Conservation (phyloP, 2,797 vertebrate genomes). For the Sebastes elongatus region DNA sequence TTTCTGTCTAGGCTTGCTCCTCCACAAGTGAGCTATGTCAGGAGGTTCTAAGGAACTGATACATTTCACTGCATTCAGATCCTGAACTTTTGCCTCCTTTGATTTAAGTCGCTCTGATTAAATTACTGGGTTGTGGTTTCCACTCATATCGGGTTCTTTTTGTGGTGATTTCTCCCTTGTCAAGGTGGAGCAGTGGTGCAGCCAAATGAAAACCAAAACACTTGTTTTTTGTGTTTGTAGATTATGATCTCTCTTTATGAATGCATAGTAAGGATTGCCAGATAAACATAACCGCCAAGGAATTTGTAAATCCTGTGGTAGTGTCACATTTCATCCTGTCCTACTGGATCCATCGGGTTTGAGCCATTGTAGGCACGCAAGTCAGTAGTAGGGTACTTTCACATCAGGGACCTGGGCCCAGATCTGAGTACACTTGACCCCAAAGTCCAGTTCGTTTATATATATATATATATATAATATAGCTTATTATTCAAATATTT, state of each 20-base stretch:
- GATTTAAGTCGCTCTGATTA: slow-evolving; percentile 89
- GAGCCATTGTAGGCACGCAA: background rate
- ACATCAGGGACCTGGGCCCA: no score
- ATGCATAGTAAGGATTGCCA: background rate
- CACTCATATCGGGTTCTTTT: slow-evolving; percentile 73
- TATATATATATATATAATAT: no score
- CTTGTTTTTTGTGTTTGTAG: slow-evolving; percentile 1
- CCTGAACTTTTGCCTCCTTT: slow-evolving; percentile 93
- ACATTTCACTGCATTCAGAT: slow-evolving; percentile 91
- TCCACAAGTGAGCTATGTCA: slow-evolving; percentile 88
- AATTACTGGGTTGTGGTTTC: slow-evolving; percentile 87
- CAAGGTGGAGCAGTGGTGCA: slow-evolving; percentile 9
- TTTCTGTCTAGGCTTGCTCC: slow-evolving; percentile 89
- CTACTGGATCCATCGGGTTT: background rate
- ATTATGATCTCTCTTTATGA: background rate
- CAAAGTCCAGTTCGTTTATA: no score
- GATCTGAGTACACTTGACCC: no score
- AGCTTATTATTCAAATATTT: no score
- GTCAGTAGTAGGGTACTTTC: background rate
- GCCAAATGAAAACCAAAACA: slow-evolving; percentile 39
- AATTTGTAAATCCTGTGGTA: background rate
- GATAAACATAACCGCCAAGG: background rate
- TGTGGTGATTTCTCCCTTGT: slow-evolving; percentile 25
- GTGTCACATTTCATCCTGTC: background rate
- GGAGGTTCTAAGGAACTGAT: slow-evolving; percentile 89